Evolutionary conservation across 1,140 invertebrate genomes (phyloP).

Genomic region (Armadillidium nasatum): DNA sequence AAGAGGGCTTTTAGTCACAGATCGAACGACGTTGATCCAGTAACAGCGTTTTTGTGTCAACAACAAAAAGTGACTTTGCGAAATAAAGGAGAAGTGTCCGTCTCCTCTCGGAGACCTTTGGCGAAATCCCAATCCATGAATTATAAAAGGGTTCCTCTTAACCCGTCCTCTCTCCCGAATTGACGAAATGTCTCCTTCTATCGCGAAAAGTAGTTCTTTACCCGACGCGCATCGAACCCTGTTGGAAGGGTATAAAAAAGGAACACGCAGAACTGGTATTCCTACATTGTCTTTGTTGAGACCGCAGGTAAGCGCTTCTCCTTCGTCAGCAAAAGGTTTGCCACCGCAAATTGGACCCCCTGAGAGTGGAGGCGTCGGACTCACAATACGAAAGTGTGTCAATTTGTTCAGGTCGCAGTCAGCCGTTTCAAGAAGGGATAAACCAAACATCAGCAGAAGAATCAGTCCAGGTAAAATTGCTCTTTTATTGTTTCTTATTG

Average conservation of each 20-base stretch:
- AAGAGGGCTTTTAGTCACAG: not conserved
- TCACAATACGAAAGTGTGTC: not conserved
- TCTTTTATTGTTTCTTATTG: not conserved
- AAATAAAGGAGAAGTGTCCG: not conserved
- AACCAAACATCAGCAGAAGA: not conserved
- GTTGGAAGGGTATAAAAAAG: not conserved
- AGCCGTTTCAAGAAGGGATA: not conserved
- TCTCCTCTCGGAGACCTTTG: not conserved
- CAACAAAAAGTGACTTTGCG: not conserved
- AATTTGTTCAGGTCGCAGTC: not conserved
- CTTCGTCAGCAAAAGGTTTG: not conserved
- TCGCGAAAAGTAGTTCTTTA: not conserved
- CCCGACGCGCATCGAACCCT: not conserved
- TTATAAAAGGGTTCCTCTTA: not conserved
- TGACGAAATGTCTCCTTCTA: not conserved
- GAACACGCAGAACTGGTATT: not conserved
- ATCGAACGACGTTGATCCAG: not conserved
- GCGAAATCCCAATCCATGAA: not conserved
- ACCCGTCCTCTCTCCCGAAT: not conserved
- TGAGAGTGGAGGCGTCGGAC: not conserved
- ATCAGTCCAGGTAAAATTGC: constrained; percentile 2
- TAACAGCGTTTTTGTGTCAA: not conserved
- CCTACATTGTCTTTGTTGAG: not conserved
- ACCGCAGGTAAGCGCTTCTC: not conserved
- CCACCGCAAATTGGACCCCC: not conserved